phyloP scores from a whole-genome alignment of 2,797 vertebrate species.

The Darevskia mixta region DNA sequence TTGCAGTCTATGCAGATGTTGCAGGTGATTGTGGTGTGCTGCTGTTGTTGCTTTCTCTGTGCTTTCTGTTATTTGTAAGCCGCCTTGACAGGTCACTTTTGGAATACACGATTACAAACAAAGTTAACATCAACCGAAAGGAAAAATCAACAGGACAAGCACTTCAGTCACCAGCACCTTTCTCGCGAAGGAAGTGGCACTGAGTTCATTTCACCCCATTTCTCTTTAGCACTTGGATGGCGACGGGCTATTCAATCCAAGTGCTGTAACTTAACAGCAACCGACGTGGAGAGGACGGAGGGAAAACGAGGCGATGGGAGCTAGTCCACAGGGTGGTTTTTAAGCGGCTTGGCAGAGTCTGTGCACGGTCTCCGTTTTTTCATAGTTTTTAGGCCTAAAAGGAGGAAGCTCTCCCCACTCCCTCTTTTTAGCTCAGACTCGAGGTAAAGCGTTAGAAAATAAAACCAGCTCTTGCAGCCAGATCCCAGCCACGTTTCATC shows the following conservation, averaged over 20 bases:
- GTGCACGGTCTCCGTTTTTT: neutral
- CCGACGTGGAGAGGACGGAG: too few species aligned
- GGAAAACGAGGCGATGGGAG: neutral
- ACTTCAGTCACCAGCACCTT: neutral
- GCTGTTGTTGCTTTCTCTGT: neutral
- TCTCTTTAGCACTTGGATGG: neutral
- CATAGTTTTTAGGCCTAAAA: neutral
- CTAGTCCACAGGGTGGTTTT: neutral
- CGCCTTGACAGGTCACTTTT: neutral
- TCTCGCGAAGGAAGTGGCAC: neutral
- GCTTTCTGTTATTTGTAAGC: too few species aligned
- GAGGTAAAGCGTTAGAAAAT: neutral
- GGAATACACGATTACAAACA: neutral
- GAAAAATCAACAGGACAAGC: neutral
- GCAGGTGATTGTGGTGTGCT: neutral
- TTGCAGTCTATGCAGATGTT: too few species aligned
- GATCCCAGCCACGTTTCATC: neutral
- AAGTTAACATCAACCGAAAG: neutral
- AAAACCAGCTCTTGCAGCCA: too few species aligned
- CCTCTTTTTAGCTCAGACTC: neutral
- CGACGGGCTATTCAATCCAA: neutral
- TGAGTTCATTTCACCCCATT: neutral
- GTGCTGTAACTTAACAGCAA: neutral
- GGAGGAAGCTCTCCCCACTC: neutral
- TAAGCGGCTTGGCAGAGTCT: neutral